phyloP scores from a whole-genome alignment of 2,888 invertebrate genomes.

The Amitus sp. region DNA sequence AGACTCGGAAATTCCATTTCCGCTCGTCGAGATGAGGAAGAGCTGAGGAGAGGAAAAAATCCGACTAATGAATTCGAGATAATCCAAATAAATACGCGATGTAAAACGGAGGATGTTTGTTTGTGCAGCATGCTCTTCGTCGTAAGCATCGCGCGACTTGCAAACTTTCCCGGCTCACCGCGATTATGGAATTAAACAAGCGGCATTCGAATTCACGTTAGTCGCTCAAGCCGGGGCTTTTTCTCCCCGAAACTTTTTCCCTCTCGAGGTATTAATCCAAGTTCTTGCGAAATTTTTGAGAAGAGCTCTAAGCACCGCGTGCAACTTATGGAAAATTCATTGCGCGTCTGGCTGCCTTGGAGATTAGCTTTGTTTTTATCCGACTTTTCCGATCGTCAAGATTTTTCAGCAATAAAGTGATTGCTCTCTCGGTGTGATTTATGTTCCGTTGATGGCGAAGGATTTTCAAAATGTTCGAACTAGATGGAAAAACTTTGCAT shows the following conservation, averaged over 20 bases:
- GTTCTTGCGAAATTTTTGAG: constrained; percentile 3
- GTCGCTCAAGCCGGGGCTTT: background rate
- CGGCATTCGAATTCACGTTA: background rate
- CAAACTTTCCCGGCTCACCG: background rate
- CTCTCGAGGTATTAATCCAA: background rate
- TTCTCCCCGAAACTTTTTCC: background rate
- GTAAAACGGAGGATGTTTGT: background rate
- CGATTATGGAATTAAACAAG: constrained; percentile 2
- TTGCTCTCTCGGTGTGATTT: background rate
- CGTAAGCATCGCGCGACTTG: background rate
- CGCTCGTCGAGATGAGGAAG: constrained; percentile 12
- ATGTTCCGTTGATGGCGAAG: background rate
- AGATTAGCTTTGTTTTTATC: constrained; percentile 1
- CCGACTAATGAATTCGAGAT: constrained; percentile 5
- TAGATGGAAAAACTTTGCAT: too few relatives aligned
- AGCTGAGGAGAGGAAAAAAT: background rate
- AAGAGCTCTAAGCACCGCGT: background rate
- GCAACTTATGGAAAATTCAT: constrained; percentile 5
- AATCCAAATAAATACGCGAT: background rate
- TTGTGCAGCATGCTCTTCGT: background rate
- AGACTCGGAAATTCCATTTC: constrained; percentile 36
- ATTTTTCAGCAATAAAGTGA: background rate
- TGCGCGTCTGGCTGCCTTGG: background rate
- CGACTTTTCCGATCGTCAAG: background rate
- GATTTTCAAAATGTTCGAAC: background rate